These are phyloP conservation scores for Halocaridina rubra DNA, from an alignment of 2,888 invertebrate genomes.

Conservation along the genomic window DNA sequence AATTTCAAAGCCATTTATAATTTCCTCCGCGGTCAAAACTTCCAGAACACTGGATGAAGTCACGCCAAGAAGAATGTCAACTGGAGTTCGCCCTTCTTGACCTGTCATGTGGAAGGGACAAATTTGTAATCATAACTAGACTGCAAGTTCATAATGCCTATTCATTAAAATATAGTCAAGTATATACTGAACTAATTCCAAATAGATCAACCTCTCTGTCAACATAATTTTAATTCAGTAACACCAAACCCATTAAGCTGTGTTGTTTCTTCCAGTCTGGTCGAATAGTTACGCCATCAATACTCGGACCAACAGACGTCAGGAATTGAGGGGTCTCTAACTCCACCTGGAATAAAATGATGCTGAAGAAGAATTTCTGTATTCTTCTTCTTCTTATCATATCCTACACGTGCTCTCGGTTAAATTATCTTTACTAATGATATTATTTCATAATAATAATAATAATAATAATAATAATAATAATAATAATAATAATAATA, in stretches of 20 bases:
- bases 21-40: conserved; percentile 48
- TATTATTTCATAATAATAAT: too few species aligned
- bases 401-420: too few species aligned
- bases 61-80: conserved; percentile 58
- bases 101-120: neutral
- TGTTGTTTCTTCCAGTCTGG: conserved; percentile 70
- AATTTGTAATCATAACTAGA: neutral
- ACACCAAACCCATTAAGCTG: conserved; percentile 48
- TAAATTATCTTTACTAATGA: neutral
- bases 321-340: conserved; percentile 62
- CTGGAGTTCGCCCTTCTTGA: conserved; percentile 43
- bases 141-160: neutral
- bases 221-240: too few species aligned
- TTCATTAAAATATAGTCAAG: neutral
- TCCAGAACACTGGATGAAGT: conserved; percentile 49
- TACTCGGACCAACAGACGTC: conserved; percentile 85
- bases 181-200: neutral
- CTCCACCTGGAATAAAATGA: conserved; percentile 18
- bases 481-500: too few species aligned
- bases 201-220: neutral
- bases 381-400: too few species aligned
- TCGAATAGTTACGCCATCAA: conserved; percentile 91
- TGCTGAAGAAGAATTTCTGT: too few species aligned
- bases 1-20: conserved; percentile 69
- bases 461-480: too few species aligned